A percentile compares a stretch with the other conserved stretches of the same genome.
Evolutionary conservation across 1,140 invertebrate genomes (phyloP).

Genomic region (Andricus grossulariae): DNA sequence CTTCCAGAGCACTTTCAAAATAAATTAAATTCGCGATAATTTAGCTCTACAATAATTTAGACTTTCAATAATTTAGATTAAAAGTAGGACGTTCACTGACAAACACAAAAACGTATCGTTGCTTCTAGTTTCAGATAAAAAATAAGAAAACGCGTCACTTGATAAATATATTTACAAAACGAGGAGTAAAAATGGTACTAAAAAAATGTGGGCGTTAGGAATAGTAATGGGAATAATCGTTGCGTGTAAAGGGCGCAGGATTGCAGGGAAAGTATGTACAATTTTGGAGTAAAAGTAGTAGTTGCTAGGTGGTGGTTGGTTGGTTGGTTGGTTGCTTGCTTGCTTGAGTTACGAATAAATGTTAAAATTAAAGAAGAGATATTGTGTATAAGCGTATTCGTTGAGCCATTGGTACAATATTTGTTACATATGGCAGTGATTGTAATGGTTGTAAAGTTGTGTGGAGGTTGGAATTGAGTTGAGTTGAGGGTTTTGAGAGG

Average conservation of each 20-base stretch:
- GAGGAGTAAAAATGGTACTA: too few species aligned
- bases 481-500: not conserved
- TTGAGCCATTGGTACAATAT: not conserved
- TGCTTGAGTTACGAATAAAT: not conserved
- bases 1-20: not conserved
- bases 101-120: too few species aligned
- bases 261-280: slow-evolving; percentile 20
- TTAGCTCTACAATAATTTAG: too few species aligned
- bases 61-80: too few species aligned
- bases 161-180: slow-evolving; percentile 31
- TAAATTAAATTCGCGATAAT: not conserved
- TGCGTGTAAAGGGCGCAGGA: slow-evolving; percentile 37
- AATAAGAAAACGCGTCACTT: slow-evolving; percentile 14
- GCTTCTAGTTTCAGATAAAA: not conserved
- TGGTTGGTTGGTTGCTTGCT: not conserved
- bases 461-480: not conserved
- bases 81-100: too few species aligned
- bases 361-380: not conserved
- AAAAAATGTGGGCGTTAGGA: not conserved
- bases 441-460: not conserved
- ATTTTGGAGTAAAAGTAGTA: slow-evolving; percentile 27
- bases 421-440: slow-evolving; percentile 30
- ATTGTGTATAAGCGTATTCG: slow-evolving; percentile 11
- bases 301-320: too few species aligned
- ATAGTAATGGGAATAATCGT: not conserved